Percentiles rank a stretch among this genome's conserved stretches.
phyloP scores from a whole-genome alignment of 2,797 vertebrate genomes.

The Adrianichthys oophorus region DNA sequence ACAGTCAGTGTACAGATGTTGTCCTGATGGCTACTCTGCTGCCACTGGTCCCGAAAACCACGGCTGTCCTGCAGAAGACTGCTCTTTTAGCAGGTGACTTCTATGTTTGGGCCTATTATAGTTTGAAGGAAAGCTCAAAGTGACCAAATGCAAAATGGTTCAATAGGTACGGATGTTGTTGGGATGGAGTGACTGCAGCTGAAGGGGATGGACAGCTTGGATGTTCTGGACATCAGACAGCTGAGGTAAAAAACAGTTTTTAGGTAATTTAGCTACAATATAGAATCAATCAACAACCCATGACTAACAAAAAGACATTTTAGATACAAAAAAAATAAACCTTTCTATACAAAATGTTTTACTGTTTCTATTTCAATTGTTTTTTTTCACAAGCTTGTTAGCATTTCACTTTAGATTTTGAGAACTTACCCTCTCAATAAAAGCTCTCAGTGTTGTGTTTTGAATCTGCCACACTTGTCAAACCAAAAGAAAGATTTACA shows the following conservation, averaged over 20 bases:
- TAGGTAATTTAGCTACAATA: too few relatives aligned
- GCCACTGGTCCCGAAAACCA: conserved; percentile 76
- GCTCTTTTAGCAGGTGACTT: conserved; percentile 81
- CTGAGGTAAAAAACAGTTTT: conserved; percentile 40
- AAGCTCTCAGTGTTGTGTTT: background rate
- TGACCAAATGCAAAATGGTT: background rate
- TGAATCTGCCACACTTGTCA: background rate
- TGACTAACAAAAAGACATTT: too few relatives aligned
- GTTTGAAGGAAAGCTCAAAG: background rate
- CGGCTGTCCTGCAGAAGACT: conserved; percentile 76
- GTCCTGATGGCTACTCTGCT: conserved; percentile 80
- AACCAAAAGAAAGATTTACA: background rate
- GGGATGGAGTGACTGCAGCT: conserved; percentile 84
- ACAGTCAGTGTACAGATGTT: conserved; percentile 83
- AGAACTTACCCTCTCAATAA: background rate
- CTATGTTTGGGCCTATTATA: background rate
- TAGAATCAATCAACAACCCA: too few relatives aligned
- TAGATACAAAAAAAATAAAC: too few relatives aligned
- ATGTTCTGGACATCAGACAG: conserved; percentile 66
- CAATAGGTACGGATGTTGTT: conserved; percentile 88
- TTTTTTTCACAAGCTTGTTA: background rate
- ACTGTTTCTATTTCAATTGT: background rate
- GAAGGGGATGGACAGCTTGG: conserved; percentile 79
- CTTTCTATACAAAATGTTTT: background rate
- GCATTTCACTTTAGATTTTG: background rate